Percentiles rank a stretch among this genome's conserved stretches.
Evolutionary conservation across 2,113 vertebrate genomes (phyloP).

Genomic region (Plotosus lineatus): DNA sequence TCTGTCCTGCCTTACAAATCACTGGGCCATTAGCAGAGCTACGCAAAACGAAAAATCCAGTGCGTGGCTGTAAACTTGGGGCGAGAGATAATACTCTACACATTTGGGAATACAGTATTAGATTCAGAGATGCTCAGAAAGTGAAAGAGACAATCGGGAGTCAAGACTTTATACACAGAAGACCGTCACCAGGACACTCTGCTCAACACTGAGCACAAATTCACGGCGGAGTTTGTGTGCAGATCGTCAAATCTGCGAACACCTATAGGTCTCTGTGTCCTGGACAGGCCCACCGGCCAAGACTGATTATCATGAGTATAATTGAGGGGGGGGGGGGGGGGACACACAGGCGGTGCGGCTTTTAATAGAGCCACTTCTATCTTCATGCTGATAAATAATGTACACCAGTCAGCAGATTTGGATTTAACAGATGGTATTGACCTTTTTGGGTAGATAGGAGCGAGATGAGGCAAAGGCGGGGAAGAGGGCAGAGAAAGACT

Average conservation of each 20-base stretch:
- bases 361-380: slow-evolving; percentile 54
- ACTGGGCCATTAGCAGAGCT: background rate
- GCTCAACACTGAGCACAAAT: slow-evolving; percentile 8
- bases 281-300: slow-evolving; percentile 44
- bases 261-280: slow-evolving; percentile 38
- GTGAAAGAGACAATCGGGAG: slow-evolving; percentile 35
- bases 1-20: slow-evolving; percentile 26
- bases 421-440: slow-evolving; percentile 57
- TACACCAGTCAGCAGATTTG: slow-evolving; percentile 57
- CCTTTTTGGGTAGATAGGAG: slow-evolving; percentile 54
- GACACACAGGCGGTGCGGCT: slow-evolving; percentile 28
- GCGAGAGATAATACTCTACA: slow-evolving; percentile 22
- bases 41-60: background rate
- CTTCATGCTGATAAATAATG: slow-evolving; percentile 57
- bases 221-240: slow-evolving; percentile 24
- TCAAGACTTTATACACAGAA: slow-evolving; percentile 1
- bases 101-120: slow-evolving; percentile 40
- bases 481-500: slow-evolving; percentile 13
- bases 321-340: slow-evolving; percentile 31
- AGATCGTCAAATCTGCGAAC: slow-evolving; percentile 40
- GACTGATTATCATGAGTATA: slow-evolving; percentile 57
- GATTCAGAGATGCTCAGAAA: slow-evolving; percentile 12
- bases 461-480: slow-evolving; percentile 36
- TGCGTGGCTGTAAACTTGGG: background rate
- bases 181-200: background rate